These are phyloP conservation scores for Takifugu bimaculatus DNA, from an alignment of 2,113 vertebrate species.

Conservation along the genomic window DNA sequence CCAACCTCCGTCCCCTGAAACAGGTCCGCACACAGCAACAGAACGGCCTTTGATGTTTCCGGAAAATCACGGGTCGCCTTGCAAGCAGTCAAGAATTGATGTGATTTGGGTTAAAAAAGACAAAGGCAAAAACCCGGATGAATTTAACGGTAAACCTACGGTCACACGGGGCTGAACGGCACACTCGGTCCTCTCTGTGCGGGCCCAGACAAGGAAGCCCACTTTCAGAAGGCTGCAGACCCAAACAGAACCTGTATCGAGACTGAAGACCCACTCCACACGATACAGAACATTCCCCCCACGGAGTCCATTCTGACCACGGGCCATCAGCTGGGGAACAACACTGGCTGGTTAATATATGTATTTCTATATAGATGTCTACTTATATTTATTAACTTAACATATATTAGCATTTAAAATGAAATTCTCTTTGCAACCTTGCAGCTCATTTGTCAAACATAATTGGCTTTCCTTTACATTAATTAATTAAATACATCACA, in stretches of 20 bases:
- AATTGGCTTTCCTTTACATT: no score
- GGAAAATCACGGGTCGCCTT: not conserved
- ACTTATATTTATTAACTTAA: not conserved
- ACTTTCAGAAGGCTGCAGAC: slow-evolving; percentile 52
- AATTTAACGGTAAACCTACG: slow-evolving; percentile 56
- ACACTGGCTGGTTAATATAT: no score
- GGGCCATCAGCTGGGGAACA: slow-evolving; percentile 64
- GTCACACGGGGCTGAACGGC: slow-evolving; percentile 65
- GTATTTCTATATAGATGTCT: no score
- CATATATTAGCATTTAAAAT: not conserved
- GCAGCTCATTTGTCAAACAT: no score
- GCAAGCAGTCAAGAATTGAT: not conserved
- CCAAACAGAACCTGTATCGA: slow-evolving; percentile 80
- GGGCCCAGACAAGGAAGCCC: slow-evolving; percentile 61
- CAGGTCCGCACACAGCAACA: not conserved
- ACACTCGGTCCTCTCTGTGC: slow-evolving; percentile 72
- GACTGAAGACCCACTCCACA: slow-evolving; percentile 79
- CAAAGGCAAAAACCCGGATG: not conserved
- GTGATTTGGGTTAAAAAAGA: not conserved
- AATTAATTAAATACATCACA: no score
- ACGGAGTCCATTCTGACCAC: slow-evolving; percentile 85
- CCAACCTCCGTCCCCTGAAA: slow-evolving; percentile 79
- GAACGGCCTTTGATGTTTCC: not conserved
- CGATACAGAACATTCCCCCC: slow-evolving; percentile 80
- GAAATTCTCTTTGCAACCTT: no score